These are phyloP conservation scores for Pituophis catenifer DNA, from an alignment of 2,113 vertebrate genomes.

Conservation along the genomic window DNA sequence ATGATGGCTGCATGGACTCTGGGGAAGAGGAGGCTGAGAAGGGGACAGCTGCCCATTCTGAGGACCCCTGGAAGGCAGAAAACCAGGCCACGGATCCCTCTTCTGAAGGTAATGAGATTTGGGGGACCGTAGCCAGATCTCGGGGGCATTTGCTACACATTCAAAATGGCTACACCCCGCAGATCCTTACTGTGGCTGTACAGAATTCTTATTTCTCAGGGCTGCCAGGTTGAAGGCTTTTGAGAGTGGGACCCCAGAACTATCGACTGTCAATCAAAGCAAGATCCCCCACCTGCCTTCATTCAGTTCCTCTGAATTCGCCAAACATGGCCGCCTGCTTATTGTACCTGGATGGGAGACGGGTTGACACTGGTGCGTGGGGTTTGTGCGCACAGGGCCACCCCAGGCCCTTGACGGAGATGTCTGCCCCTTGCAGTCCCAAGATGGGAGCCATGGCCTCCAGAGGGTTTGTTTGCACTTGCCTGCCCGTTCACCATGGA, in stretches of 20 bases:
- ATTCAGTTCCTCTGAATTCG: neutral
- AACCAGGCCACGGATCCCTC: slow-evolving; percentile 19
- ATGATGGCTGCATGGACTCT: slow-evolving; percentile 62
- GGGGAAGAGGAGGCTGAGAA: slow-evolving; percentile 60
- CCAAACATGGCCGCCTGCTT: neutral
- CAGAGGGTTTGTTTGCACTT: neutral
- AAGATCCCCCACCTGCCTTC: neutral
- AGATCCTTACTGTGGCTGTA: neutral
- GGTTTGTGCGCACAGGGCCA: too few relatives aligned
- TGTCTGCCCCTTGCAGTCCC: neutral
- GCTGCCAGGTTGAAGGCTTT: neutral
- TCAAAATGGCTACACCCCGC: too few relatives aligned
- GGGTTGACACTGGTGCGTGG: neutral
- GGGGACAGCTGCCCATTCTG: neutral
- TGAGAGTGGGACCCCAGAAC: neutral
- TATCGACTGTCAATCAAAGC: neutral
- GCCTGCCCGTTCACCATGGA: neutral
- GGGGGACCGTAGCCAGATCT: neutral
- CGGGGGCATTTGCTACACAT: neutral
- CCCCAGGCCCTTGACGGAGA: neutral
- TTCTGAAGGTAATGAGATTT: slow-evolving; percentile 41
- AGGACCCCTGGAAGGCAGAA: slow-evolving; percentile 15
- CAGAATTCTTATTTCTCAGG: neutral
- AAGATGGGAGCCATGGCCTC: neutral
- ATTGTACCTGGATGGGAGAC: neutral